Evolutionary conservation across 2,888 invertebrate species (phyloP), one percentile per base, ranked within the genome.

Genomic region (Eupithecia dodoneata): DNA sequence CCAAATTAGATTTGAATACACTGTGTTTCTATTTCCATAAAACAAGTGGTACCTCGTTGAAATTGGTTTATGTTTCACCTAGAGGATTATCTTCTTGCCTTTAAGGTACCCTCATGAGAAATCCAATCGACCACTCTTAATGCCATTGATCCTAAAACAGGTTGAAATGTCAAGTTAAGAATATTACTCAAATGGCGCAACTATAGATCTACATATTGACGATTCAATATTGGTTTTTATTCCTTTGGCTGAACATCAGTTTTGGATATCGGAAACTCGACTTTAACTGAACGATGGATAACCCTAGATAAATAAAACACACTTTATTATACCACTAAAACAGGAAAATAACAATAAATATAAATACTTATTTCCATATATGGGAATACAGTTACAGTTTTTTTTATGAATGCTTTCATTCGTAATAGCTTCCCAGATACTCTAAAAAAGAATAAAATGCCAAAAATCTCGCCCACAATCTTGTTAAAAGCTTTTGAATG

Each of bases 1-100:
- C 75, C 65, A 82, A 80, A 80, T 80, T 80, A 79, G 80, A 82
- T 82, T 82, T 81, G 81, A 81, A 81, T 81, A 80, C 73, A 75
- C 75, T 70, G 74, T 71, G 71, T 77, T 71, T 75, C 47, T 71
- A 82, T 82, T 82, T 78, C 77, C 82, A 82, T 82, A 81, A 78
- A 81, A 82, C 81, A 79, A 72, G 78, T 72, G 73, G 9, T 18
- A 44, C 45, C 44, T 77, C 65, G 78, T 77, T 76, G 80, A 75
- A 79, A 82, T 80, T 79, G 73, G 81, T 77, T 77, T 76, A 76
- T 73, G 77, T 78, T 76, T 71, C 74, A 81, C 74, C 71, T 79
- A 63, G 78, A 73, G 73, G 70, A 18, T 59, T 18, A 59, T 59
- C 9, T 59, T 18, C 55, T 52, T 59, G 55, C 55, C 18, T 66